These are phyloP conservation scores for Rhimphoctona megacephalus DNA, from an alignment of 2,888 invertebrate species.

Conservation along the genomic window DNA sequence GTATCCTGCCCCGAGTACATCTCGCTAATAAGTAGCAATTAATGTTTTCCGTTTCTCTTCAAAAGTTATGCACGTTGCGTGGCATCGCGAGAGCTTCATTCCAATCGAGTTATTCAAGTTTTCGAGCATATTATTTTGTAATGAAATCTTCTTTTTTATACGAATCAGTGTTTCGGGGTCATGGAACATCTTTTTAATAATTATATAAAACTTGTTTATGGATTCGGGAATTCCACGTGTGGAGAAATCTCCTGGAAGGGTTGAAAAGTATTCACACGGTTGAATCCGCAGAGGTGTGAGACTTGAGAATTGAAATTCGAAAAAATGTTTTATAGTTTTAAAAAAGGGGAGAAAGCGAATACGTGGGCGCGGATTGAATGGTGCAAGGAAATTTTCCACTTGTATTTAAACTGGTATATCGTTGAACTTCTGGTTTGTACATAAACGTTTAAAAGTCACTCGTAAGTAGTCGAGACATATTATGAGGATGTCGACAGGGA, in stretches of 20 bases:
- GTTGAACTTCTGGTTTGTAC: not conserved
- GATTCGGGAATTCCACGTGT: not conserved
- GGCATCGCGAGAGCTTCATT: not conserved
- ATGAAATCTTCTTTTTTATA: not conserved
- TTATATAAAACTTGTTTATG: not conserved
- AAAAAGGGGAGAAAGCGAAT: not conserved
- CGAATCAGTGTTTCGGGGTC: not conserved
- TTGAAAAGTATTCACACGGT: not conserved
- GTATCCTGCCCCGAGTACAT: slow-evolving; percentile 24
- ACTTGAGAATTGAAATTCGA: not conserved
- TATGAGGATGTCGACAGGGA: not conserved
- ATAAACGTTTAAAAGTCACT: not conserved
- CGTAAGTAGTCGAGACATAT: not conserved
- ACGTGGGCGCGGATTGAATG: not conserved
- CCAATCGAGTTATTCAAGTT: slow-evolving; percentile 16
- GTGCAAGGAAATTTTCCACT: not conserved
- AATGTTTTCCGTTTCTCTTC: slow-evolving; percentile 36
- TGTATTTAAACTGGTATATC: not conserved
- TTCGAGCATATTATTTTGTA: not conserved
- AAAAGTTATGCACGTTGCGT: slow-evolving; percentile 6
- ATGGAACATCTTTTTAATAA: not conserved
- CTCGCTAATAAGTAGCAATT: slow-evolving; percentile 46
- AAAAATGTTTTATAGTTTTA: not conserved
- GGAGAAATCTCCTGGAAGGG: not conserved
- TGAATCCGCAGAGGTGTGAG: not conserved